Evolutionary conservation across 30 jellyfish, hydroid and myxozoan species (phyloP), one percentile per base, ranked within the genome.

Genomic region (Aurelia aurita complex sp. Pacific): DNA sequence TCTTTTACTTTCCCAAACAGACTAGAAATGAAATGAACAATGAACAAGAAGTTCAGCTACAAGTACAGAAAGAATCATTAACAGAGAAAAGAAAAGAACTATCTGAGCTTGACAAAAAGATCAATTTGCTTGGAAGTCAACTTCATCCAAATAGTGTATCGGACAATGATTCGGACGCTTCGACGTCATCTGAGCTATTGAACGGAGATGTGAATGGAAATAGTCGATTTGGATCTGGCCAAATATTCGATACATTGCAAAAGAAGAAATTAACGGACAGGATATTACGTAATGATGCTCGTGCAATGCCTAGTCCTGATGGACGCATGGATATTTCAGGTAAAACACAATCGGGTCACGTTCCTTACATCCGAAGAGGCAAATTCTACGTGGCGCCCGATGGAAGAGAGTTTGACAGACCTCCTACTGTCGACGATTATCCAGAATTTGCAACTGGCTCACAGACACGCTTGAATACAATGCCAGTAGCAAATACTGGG

Each of bases 11-110:
- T 72, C 42, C 66, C 43, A 13, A 36, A 33, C 76, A 94, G 99
- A 90, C 93, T 3, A 83, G 99, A 52, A 94, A 94, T 70, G 99
- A 94, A 67, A 73, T 94, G 79, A 94, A 90, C 67, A 76, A 83
- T 57, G 83, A 94, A 29, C 99, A 94, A 69, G 95, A 97, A 61
- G 82, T 60, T 14, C 92, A 89, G 55, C 89, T 94, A 15, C 76
- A 80, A 35, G 60, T 79, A 34, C 99, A 94, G 67, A 85, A 90
- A 70, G 81, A 88, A 29, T 75, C 95, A 5, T 61, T 94, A 40
- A 69, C 60, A 19, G 94, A 85, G 35, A 94, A 80, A 71, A 73
- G 91, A 60, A 91, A 81, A 71, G 99, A 94, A 73, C 78, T 94
- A 4, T 69, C 81, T 16, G 94, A 83, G 43, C 91, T 94, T 73